Evolutionary conservation across 2,113 vertebrate genomes (phyloP), one percentile per base, ranked within the genome.

Genomic region (Accipiter virgatus): DNA sequence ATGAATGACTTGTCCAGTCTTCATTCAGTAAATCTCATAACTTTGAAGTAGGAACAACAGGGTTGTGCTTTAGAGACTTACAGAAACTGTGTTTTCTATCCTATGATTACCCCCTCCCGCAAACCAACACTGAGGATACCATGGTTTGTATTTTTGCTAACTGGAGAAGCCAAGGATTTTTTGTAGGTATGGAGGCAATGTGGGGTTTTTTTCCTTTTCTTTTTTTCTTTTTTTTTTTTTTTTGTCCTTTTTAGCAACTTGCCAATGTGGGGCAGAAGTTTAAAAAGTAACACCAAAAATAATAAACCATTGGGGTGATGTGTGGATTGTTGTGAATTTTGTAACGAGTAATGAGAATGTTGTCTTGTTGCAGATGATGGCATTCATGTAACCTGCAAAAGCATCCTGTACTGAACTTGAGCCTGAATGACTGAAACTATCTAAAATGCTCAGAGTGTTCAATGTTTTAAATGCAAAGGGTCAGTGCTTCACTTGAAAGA

Each of bases 101-200:
- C 98, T 98, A 95, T 98, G 96, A 97, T 98, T 78, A 87, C 96
- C 93, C 78, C 81, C 67, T 90, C 88, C 94, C 27, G 19, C 86
- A 86, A 92, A 97, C 90, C 94, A 96, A 95, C 95, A 65, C 65
- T 89, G 96, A 96, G 93, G 97, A 97, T 97, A 97, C 97, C 96
- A 66, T 98, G 98, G 98, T 98, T 98, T 98, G 98, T 99, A 97
- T 98, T 98, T 97, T 97, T 97, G 97, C 97, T 98, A 97, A 97
- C 98, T 97, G 98, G 96, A 97, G 97, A 96, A 96, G 98, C 97
- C 97, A 97, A 97, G 98, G 97, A 95, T 97, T 98, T 96, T 97
- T 96, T 97, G 97, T 97, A 97, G 96, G 96, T 88, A 48, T 92
- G 94, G 83, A 95, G 96, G 94, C 93, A 66, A 67, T 25, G 93